Evolutionary conservation across 2,888 invertebrate genomes (phyloP).

Genomic region (Adelognathus sp.): DNA sequence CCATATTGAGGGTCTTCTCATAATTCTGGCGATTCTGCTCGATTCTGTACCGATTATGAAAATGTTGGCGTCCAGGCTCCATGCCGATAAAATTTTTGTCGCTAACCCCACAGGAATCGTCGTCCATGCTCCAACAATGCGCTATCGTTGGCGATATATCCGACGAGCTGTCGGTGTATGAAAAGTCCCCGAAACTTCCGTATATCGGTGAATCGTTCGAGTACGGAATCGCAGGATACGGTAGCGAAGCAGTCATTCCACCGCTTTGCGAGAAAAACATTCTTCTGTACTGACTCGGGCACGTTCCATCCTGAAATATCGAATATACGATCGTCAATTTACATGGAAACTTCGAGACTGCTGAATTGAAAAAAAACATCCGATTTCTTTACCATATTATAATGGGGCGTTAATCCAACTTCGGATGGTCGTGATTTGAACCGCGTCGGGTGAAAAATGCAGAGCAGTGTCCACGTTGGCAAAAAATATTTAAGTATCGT

Average conservation of each 20-base stretch:
- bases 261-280: slow-evolving; percentile 71
- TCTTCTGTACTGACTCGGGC: slow-evolving; percentile 72
- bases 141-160: slow-evolving; percentile 71
- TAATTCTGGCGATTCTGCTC: slow-evolving; percentile 67
- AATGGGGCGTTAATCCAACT: slow-evolving; percentile 74
- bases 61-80: slow-evolving; percentile 62
- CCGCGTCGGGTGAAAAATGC: slow-evolving; percentile 72
- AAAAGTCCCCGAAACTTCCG: slow-evolving; percentile 72
- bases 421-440: slow-evolving; percentile 73
- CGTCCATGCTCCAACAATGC: slow-evolving; percentile 67
- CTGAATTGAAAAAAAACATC: background rate
- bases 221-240: slow-evolving; percentile 69
- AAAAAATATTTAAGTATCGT: slow-evolving; percentile 71
- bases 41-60: slow-evolving; percentile 65
- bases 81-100: slow-evolving; percentile 67
- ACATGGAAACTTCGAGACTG: background rate
- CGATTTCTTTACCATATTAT: slow-evolving; percentile 66
- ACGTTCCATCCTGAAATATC: slow-evolving; percentile 69
- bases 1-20: slow-evolving; percentile 63
- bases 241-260: slow-evolving; percentile 63
- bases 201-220: slow-evolving; percentile 72
- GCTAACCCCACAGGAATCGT: slow-evolving; percentile 60
- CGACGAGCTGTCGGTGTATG: slow-evolving; percentile 71
- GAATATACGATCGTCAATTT: background rate
- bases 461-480: slow-evolving; percentile 74